Conservation (phyloP, 2,797 vertebrate species). For the Scleropages formosus region DNA sequence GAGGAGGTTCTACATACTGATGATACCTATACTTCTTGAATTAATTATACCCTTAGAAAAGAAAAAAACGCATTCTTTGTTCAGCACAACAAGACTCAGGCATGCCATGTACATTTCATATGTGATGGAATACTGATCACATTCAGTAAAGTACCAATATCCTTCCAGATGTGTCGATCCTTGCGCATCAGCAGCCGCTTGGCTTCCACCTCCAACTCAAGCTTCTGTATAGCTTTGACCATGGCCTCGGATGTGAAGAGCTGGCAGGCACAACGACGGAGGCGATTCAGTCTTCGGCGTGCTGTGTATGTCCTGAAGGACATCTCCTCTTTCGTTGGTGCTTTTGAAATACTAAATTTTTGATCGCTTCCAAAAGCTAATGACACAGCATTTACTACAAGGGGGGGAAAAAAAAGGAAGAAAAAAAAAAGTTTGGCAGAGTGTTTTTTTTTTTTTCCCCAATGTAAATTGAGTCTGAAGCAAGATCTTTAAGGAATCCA, state of each 20-base stretch:
- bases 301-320: slow-evolving; percentile 87
- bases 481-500: no score
- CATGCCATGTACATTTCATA: no score
- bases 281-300: slow-evolving; percentile 75
- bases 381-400: slow-evolving; percentile 78
- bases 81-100: no score
- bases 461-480: no score
- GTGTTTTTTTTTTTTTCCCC: no score
- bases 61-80: no score
- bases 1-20: no score
- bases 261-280: slow-evolving; percentile 82
- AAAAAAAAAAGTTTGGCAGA: no score
- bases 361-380: slow-evolving; percentile 74
- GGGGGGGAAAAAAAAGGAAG: not conserved
- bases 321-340: slow-evolving; percentile 91
- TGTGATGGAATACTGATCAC: not conserved
- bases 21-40: no score
- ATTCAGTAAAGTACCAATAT: slow-evolving; percentile 74
- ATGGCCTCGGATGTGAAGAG: slow-evolving; percentile 81
- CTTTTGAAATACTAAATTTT: slow-evolving; percentile 74
- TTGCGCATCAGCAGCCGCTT: slow-evolving; percentile 81
- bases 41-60: no score
- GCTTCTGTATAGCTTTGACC: slow-evolving; percentile 83
- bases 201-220: slow-evolving; percentile 86
- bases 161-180: slow-evolving; percentile 94